These are phyloP conservation scores for Cheirogaleus major DNA, from an alignment of 2,797 vertebrate genomes.

Conservation along the genomic window DNA sequence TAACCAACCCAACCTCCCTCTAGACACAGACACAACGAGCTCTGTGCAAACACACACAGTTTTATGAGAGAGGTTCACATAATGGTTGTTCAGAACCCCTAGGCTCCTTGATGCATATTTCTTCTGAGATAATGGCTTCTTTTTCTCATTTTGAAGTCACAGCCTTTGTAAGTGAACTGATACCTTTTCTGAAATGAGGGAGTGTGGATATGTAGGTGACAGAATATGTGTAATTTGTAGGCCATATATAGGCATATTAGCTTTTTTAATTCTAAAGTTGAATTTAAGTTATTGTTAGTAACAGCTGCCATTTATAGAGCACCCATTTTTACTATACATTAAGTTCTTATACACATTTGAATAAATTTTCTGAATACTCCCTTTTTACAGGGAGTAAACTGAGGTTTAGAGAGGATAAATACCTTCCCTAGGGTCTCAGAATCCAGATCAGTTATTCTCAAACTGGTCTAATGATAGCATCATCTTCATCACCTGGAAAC, in stretches of 20 bases:
- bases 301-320: neutral
- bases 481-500: neutral
- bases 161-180: neutral
- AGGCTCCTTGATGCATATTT: neutral
- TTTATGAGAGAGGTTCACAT: neutral
- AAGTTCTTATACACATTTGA: neutral
- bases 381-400: neutral
- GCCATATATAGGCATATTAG: neutral
- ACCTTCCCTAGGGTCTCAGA: neutral
- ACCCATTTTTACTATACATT: neutral
- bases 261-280: constrained; percentile 20
- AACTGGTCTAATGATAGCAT: neutral
- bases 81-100: neutral
- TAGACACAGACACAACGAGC: neutral
- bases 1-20: no score
- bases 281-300: constrained; percentile 14
- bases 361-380: neutral
- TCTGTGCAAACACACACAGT: neutral
- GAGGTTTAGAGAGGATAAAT: neutral
- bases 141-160: constrained; percentile 1
- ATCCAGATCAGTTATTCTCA: neutral
- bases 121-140: neutral
- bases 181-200: constrained; percentile 9
- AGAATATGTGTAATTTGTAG: neutral
- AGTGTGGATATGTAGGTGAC: neutral